Evolutionary conservation across 2,797 vertebrate species (phyloP).

Genomic region (Anguilla anguilla): DNA sequence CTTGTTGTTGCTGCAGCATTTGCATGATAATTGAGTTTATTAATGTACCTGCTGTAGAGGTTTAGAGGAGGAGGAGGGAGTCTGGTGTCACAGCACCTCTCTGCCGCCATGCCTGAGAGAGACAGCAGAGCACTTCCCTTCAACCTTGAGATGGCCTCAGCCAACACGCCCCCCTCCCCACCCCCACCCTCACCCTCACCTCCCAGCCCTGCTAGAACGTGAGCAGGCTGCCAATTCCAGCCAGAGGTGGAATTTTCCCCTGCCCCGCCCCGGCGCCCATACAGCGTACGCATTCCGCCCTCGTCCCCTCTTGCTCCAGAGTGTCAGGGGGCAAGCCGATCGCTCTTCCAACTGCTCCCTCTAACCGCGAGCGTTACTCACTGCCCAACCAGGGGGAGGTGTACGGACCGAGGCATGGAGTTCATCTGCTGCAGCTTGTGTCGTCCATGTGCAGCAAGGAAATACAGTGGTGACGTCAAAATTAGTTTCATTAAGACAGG

Average conservation of each 20-base stretch:
- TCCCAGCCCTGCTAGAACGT: neutral
- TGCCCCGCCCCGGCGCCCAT: neutral
- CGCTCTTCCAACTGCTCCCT: neutral
- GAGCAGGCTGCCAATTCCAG: neutral
- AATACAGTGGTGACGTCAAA: too few relatives aligned
- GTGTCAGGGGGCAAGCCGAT: neutral
- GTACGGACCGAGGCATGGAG: neutral
- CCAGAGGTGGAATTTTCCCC: neutral
- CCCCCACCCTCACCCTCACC: neutral
- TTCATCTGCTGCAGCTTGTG: too few relatives aligned
- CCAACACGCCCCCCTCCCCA: neutral
- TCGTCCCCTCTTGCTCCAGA: neutral
- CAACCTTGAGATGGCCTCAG: neutral
- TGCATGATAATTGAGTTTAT: neutral
- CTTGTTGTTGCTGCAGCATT: neutral
- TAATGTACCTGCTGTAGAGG: neutral
- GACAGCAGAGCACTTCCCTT: neutral
- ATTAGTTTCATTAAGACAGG: neutral
- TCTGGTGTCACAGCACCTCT: neutral
- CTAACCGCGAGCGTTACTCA: neutral
- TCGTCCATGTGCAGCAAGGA: too few relatives aligned
- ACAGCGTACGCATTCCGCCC: neutral
- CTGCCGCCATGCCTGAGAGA: neutral
- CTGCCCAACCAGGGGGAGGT: neutral
- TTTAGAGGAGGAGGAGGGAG: neutral